Evolutionary conservation across 2,113 vertebrate genomes (phyloP).

Genomic region (Dasyornis broadbenti): DNA sequence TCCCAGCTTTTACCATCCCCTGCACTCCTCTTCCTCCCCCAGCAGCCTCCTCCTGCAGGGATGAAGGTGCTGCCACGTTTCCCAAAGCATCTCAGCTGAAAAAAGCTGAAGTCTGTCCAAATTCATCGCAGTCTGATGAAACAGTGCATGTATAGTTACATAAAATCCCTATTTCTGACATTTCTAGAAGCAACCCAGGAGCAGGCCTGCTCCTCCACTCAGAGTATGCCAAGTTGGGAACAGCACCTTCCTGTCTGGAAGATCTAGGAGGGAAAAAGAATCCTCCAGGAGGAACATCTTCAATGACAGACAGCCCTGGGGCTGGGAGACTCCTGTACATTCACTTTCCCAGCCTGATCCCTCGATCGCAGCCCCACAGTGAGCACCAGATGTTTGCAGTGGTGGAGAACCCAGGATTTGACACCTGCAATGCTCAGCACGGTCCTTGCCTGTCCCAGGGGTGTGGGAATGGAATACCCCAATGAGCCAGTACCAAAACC

Average conservation of each 20-base stretch:
- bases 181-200: not conserved
- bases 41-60: not conserved
- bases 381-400: rapidly evolving
- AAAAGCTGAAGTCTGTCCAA: not conserved
- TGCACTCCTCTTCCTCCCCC: not conserved
- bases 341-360: not conserved
- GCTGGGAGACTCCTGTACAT: not conserved
- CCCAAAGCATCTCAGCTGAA: not conserved
- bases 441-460: not conserved
- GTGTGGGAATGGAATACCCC: not conserved
- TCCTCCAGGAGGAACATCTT: not conserved
- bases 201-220: not conserved
- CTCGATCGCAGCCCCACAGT: rapidly evolving
- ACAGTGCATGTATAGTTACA: not conserved
- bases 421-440: rapidly evolving
- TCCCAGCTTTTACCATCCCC: not conserved
- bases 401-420: not conserved
- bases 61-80: not conserved
- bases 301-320: not conserved
- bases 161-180: not conserved
- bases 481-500: rapidly evolving
- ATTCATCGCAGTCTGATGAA: not conserved
- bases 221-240: rapidly evolving
- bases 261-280: not conserved
- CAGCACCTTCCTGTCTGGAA: not conserved